Evolutionary conservation across 2,888 invertebrate species (phyloP).

Genomic region (Oasisia sp.): DNA sequence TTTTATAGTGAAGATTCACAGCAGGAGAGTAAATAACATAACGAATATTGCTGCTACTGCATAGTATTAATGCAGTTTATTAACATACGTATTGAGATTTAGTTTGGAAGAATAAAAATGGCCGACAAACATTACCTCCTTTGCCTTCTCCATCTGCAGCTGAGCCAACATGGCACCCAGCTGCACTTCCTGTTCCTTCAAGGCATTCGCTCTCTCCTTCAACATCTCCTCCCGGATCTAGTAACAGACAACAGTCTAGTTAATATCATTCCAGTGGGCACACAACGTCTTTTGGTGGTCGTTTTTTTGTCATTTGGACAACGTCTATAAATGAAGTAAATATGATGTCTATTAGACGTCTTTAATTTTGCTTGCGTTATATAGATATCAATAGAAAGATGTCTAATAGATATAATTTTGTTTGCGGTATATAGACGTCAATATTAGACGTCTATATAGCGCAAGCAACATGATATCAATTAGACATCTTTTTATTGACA

Average conservation of each 20-base stretch:
- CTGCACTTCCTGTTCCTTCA: conserved; percentile 61
- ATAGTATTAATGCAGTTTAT: background rate
- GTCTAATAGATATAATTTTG: too few relatives aligned
- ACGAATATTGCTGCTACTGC: background rate
- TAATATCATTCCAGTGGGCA: too few relatives aligned
- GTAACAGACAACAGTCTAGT: conserved; percentile 7
- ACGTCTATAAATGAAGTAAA: too few relatives aligned
- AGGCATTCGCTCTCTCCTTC: conserved; percentile 57
- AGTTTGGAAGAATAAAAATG: background rate
- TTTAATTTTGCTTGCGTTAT: too few relatives aligned
- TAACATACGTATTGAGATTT: background rate
- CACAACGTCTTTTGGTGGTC: too few relatives aligned
- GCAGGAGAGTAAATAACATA: background rate
- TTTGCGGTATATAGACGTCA: too few relatives aligned
- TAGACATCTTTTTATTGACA: too few relatives aligned
- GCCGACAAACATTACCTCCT: conserved; percentile 52
- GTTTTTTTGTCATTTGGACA: too few relatives aligned
- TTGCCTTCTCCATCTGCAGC: conserved; percentile 61
- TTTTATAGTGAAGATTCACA: background rate
- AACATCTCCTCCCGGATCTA: conserved; percentile 60
- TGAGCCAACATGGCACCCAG: conserved; percentile 60
- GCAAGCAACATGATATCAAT: too few relatives aligned
- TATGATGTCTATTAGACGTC: too few relatives aligned
- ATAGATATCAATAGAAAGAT: too few relatives aligned
- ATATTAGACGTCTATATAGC: too few relatives aligned